Base-by-base conservation (phyloP, 2,113 vertebrate genomes). In the Ploceus nigricollis region DNA sequence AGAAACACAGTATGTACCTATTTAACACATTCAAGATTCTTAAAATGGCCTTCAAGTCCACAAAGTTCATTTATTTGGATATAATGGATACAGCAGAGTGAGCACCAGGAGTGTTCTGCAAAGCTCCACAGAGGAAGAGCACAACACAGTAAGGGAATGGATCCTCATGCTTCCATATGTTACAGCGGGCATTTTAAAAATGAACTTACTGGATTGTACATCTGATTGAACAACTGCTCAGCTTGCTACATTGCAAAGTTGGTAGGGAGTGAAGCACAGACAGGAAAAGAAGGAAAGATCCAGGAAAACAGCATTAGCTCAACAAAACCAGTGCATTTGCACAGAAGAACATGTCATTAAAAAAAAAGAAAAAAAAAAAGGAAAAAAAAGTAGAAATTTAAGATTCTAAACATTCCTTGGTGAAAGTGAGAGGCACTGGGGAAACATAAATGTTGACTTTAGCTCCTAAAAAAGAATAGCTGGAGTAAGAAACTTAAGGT, bases 211-310 rank as follows among this genome's bases (percentile, higher is more conserved):
- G 99, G 99, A 96, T 98, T 99, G 98, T 99, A 99, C 99, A 99
- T 99, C 98, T 99, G 99, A 99, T 99, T 99, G 99, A 99, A 99
- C 98, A 99, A 99, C 98, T 99, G 99, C 98, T 99, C 99, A 98
- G 99, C 99, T 98, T 99, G 99, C 99, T 99, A 99, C 98, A 99
- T 98, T 98, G 98, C 98, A 98, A 99, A 99, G 98, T 97, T 98
- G 97, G 97, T 94, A 97, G 91, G 97, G 97, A 98, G 97, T 97
- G 98, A 98, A 97, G 97, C 98, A 98, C 96, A 98, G 97, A 98
- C 96, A 98, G 86, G 97, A 97, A 98, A 97, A 98, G 96, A 98
- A 98, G 98, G 98, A 98, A 98, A 98, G 97, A 98, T 98, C 97
- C 98, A 97, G 98, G 98, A 98, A 98, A 98, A 98, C 96, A 99